Evolutionary conservation across 2,113 vertebrate genomes (phyloP).

Genomic region (Oncorhynchus kisutch): DNA sequence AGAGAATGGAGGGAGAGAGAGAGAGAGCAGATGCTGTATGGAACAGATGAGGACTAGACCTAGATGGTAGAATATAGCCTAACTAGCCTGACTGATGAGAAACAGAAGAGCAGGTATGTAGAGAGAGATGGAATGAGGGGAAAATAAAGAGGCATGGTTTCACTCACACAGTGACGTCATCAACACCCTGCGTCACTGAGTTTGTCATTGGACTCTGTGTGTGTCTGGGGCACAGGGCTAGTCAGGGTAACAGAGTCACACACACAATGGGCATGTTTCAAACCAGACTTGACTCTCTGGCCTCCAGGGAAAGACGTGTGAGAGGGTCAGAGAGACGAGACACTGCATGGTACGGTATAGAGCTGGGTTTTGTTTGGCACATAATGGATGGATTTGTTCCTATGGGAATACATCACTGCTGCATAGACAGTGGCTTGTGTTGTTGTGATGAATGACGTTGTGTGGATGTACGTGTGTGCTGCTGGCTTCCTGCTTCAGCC

Average conservation of each 20-base stretch:
- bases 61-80: neutral
- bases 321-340: constrained; percentile 10
- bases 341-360: constrained; percentile 18
- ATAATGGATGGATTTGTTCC: neutral
- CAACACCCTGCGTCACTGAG: neutral
- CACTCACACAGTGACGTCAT: neutral
- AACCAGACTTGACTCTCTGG: constrained; percentile 20
- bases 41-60: neutral
- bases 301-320: constrained; percentile 15
- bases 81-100: neutral
- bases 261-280: constrained; percentile 41
- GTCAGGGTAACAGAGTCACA: constrained; percentile 28
- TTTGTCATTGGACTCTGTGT: neutral
- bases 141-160: neutral
- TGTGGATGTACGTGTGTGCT: neutral
- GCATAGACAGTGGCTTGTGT: constrained; percentile 34
- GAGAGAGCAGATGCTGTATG: neutral
- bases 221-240: neutral
- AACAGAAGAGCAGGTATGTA: neutral
- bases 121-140: neutral
- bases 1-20: neutral
- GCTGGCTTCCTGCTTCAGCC: constrained; percentile 50
- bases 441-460: constrained; percentile 17
- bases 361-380: too few relatives aligned
- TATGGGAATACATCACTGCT: neutral